Base-by-base conservation (phyloP, 2,797 vertebrate species). In the Tenualosa thibaudeaui region DNA sequence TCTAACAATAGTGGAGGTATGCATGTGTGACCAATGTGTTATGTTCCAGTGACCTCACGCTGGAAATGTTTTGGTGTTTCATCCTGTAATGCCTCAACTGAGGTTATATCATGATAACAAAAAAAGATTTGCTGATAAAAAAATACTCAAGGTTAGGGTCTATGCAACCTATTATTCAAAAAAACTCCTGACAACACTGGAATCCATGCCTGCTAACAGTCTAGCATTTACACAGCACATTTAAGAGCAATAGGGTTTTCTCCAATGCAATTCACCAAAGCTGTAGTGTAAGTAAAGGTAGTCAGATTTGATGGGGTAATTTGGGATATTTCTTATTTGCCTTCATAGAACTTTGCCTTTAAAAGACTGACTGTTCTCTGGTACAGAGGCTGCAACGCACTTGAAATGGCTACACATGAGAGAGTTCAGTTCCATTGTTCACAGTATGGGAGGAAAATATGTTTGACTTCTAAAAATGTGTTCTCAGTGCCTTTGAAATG, bases 31-130 rank as follows among this genome's bases (percentile, higher is more conserved):
- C 43, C 37, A 78, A 46, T 22, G 37, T 78, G 37, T 13, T 78
- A 78, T 78, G 71, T 78, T 43, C 71, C 10, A 78, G 71, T 46
- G 40, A 78, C 71, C 71, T 78, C 37, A 78, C 7, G 43, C 71
- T 78, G 71, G 71, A 78, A 78, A 78, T 78, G 22, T 62, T n/a
- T 62, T n/a, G 58, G 8, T 62, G 58, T 1, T 24, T 24, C n/a
- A 24, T 24, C 24, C n/a, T 62, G n/a, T 60, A 60, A 60, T 62
- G 7, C n/a, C 58, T 24, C 8, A 19, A 75, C 15, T 75, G 15
- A 43, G 3, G 22, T 71, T 75, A 43, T 75, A 43, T 7, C 37
- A 75, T 37, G 68, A 19, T 37, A 31, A 71, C 12, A 43, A 37
- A 75, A 75, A 75, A 43, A 43, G 40, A 78, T 78, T 43, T 43